Evolutionary conservation across 2,797 vertebrate genomes (phyloP).

Genomic region (Gobionotothen gibberifrons): DNA sequence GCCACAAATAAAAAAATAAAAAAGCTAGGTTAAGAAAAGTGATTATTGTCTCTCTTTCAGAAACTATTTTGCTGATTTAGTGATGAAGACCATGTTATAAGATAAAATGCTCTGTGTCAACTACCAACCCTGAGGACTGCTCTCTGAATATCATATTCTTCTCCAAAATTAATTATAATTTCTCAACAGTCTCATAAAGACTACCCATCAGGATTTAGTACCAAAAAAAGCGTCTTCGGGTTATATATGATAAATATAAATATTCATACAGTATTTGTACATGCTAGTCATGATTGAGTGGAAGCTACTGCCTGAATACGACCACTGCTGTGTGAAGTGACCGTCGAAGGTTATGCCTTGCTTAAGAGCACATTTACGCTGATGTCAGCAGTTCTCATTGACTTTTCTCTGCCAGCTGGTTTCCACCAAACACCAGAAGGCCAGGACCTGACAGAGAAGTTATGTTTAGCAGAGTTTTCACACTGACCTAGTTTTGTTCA

Average conservation of each 20-base stretch:
- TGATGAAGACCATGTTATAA: not conserved
- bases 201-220: not conserved
- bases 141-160: not conserved
- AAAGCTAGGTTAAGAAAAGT: not conserved
- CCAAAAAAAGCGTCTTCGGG: not conserved
- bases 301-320: not conserved
- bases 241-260: not conserved
- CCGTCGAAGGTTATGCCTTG: constrained; percentile 11
- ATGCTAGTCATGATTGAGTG: not conserved
- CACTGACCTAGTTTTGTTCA: constrained; percentile 70
- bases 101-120: not conserved
- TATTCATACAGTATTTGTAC: not conserved
- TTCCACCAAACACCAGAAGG: constrained; percentile 25
- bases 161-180: not conserved
- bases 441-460: constrained; percentile 48
- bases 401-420: constrained; percentile 23
- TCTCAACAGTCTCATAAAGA: not conserved
- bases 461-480: constrained; percentile 60
- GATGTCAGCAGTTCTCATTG: constrained; percentile 17
- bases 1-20: not conserved
- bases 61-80: not conserved
- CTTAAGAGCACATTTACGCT: constrained; percentile 7
- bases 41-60: not conserved
- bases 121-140: not conserved
- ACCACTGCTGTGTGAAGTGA: not conserved